phyloP scores from a whole-genome alignment of 1,140 invertebrate genomes.

The Leptinotarsa texana region DNA sequence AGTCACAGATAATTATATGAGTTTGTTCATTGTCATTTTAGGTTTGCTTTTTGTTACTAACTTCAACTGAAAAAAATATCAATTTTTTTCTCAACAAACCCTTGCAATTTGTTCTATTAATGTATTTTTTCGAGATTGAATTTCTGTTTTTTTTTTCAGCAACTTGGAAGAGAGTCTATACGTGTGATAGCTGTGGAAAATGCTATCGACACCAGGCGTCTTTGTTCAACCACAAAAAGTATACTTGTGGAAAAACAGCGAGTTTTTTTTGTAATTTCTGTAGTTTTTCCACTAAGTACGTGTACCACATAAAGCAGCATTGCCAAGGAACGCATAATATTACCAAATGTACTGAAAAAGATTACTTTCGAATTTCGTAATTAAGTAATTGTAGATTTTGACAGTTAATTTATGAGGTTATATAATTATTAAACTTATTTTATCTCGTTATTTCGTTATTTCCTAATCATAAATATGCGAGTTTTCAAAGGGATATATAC shows the following conservation, averaged over 20 bases:
- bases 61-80: too few relatives aligned
- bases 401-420: too few relatives aligned
- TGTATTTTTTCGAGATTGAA: neutral
- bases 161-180: slow-evolving; percentile 18
- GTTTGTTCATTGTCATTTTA: too few relatives aligned
- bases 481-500: too few relatives aligned
- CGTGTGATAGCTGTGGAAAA: slow-evolving; percentile 56
- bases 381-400: too few relatives aligned
- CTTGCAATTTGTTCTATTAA: too few relatives aligned
- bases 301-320: slow-evolving; percentile 21
- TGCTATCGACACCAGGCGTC: slow-evolving; percentile 61
- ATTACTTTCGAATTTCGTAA: neutral
- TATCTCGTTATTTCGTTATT: too few relatives aligned
- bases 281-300: slow-evolving; percentile 30
- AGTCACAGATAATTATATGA: too few relatives aligned
- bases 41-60: too few relatives aligned
- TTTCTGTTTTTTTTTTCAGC: slow-evolving; percentile 1
- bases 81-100: too few relatives aligned
- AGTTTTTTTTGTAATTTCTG: slow-evolving; percentile 61
- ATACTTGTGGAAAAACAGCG: slow-evolving; percentile 61
- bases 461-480: too few relatives aligned
- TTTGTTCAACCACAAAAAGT: slow-evolving; percentile 53
- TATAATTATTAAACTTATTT: too few relatives aligned
- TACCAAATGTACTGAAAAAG: neutral
- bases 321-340: neutral